Conservation (phyloP, 2,888 invertebrate genomes). For the Pachliopta kotzebuea region DNA sequence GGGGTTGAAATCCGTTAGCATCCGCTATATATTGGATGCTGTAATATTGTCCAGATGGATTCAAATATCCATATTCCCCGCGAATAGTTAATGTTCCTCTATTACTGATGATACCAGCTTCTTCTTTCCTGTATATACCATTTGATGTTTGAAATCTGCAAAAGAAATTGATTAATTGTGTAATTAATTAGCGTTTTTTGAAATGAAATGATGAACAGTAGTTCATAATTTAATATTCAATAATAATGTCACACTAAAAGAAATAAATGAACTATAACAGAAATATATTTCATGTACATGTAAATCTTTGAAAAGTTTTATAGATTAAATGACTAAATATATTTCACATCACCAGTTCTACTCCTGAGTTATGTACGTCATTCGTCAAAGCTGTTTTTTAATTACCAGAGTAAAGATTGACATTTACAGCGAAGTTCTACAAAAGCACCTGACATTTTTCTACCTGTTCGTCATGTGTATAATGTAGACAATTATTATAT, state of each 20-base stretch:
- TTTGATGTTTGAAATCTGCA: conserved; percentile 71
- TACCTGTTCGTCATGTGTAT: background rate
- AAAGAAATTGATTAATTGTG: conserved; percentile 14
- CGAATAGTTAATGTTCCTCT: conserved; percentile 51
- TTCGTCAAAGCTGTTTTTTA: background rate
- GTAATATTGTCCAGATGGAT: conserved; percentile 64
- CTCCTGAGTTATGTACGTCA: background rate
- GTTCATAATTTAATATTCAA: background rate
- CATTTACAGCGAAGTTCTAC: background rate
- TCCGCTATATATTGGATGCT: conserved; percentile 80
- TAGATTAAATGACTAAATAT: background rate
- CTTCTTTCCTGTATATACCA: conserved; percentile 75
- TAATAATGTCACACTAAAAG: too few species aligned
- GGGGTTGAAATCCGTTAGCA: conserved; percentile 75
- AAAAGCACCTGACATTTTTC: background rate
- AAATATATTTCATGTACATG: background rate
- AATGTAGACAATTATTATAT: conserved; percentile 34
- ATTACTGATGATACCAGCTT: conserved; percentile 53
- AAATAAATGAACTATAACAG: background rate
- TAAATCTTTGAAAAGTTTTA: background rate
- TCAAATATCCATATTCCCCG: conserved; percentile 78
- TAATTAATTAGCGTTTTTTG: background rate
- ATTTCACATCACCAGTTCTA: background rate
- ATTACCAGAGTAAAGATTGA: background rate
- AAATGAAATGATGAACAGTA: background rate